These are phyloP conservation scores for Decapterus maruadsi DNA, from an alignment of 2,797 vertebrate species.

Conservation along the genomic window DNA sequence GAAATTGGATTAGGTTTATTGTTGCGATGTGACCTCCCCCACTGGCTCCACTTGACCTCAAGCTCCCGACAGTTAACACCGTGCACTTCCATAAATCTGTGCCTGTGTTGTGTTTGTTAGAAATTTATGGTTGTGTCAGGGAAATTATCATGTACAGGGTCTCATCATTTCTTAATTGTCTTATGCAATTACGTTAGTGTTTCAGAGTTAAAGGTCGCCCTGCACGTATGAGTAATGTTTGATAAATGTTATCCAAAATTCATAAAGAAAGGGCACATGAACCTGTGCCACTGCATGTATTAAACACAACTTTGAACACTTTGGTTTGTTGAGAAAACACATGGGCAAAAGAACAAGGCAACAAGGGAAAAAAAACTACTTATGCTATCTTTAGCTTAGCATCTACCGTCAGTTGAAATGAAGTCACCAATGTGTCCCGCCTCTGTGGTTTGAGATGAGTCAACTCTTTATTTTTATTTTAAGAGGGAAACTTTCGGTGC, in stretches of 20 bases:
- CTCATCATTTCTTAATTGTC: slow-evolving; percentile 13
- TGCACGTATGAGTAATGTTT: not conserved
- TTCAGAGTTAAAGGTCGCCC: not conserved
- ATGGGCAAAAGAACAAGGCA: too few relatives aligned
- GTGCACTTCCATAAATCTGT: slow-evolving; percentile 27
- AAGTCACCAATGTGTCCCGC: not conserved
- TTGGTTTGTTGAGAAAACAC: too few relatives aligned
- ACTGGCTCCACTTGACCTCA: slow-evolving; percentile 50
- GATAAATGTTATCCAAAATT: too few relatives aligned
- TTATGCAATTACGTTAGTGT: not conserved
- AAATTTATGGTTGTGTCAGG: not conserved
- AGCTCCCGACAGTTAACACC: slow-evolving; percentile 9
- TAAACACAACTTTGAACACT: not conserved
- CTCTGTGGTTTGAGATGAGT: not conserved
- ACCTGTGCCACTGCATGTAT: not conserved
- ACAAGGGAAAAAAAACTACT: too few relatives aligned
- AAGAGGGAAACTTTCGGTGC: not conserved
- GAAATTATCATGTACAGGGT: slow-evolving; percentile 2
- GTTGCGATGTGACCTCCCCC: slow-evolving; percentile 36
- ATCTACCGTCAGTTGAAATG: not conserved
- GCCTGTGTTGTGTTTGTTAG: not conserved
- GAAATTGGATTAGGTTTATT: slow-evolving; percentile 55
- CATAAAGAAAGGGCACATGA: not conserved
- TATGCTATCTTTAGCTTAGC: too few relatives aligned
- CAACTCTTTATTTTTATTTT: not conserved